Evolutionary conservation across 2,797 vertebrate species (phyloP), one percentile per base, ranked within the genome.

Genomic region (Schizopygopsis malacanthus): DNA sequence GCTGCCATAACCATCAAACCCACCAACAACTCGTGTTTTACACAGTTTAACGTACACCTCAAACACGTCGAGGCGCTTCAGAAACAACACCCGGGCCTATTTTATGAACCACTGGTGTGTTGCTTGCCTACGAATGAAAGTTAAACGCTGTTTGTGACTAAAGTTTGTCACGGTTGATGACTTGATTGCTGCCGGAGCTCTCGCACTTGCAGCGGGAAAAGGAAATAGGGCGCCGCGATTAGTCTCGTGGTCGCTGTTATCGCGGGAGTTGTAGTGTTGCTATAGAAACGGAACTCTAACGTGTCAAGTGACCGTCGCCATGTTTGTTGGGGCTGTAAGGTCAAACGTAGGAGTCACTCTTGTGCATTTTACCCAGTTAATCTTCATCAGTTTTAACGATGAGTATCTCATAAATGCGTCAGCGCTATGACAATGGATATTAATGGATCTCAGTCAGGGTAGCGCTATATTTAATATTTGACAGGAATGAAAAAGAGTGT

Each of bases 1-100:
- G 96, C 93, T 94, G 95, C 96, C 96, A 96, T 96, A 87, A 69
- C 80, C 56, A 73, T 63, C 75, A 50, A 76, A 76, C 59, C 71
- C 85, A 77, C 70, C 71, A 61, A 69, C 59, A 86, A 86, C 79
- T 81, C 71, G 65, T 70, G 12, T 77, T 84, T 77, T 37, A 56
- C 76, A 16, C 50, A 47, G 83, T 79, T 85, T 72, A 71, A n/a
- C n/a, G n/a, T n/a, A n/a, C n/a, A n/a, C 5, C 18, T n/a, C 33
- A 73, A 78, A 76, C 43, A 39, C 43, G 39, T 28, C 43, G 28
- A 22, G 22, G 71, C 41, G 13, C 56, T 5, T 54, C 13, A 18
- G 54, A 28, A 41, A 77, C 63, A 43, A 3, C 75, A 33, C 50
- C 28, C 71, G 10, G 18, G 15, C 45, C 37, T 11, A 33, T 4